Conservation (phyloP, 2,113 vertebrate genomes). For the Scomber scombrus region DNA sequence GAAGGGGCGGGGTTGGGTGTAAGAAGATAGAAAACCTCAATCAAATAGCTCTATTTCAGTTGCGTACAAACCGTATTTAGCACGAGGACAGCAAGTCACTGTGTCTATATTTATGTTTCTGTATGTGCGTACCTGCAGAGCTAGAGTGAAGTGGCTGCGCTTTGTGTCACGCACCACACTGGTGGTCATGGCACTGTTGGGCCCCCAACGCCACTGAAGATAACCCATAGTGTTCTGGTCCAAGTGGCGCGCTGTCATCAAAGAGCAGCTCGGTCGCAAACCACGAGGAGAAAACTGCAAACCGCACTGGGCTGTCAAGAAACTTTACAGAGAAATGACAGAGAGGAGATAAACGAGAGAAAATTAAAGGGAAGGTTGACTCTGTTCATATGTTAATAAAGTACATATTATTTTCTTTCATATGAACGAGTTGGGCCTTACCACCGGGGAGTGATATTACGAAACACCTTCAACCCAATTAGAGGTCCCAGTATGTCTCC, state of each 20-base stretch:
- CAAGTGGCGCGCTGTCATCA: constrained; percentile 92
- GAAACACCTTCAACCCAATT: constrained; percentile 95
- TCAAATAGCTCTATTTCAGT: not conserved
- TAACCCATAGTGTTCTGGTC: constrained; percentile 98
- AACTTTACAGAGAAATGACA: constrained; percentile 80
- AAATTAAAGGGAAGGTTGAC: not conserved
- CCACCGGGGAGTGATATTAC: constrained; percentile 94
- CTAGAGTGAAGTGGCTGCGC: constrained; percentile 93
- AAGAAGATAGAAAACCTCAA: not conserved
- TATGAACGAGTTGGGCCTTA: constrained; percentile 72
- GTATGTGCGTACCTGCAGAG: constrained; percentile 88
- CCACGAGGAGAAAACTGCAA: constrained; percentile 95
- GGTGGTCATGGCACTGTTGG: constrained; percentile 96
- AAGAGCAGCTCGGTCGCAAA: constrained; percentile 90
- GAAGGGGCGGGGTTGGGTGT: not conserved
- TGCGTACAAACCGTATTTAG: not conserved
- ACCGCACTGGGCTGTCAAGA: constrained; percentile 93
- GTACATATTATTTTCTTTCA: not conserved
- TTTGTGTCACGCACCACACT: constrained; percentile 96
- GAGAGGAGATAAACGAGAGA: not conserved
- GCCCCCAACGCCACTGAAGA: constrained; percentile 96
- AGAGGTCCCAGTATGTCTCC: constrained; percentile 94
- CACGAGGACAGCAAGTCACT: not conserved
- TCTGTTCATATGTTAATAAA: not conserved
- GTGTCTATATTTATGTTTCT: not conserved